phyloP scores from a whole-genome alignment of 2,113 vertebrate genomes.

The Willisornis vidua region DNA sequence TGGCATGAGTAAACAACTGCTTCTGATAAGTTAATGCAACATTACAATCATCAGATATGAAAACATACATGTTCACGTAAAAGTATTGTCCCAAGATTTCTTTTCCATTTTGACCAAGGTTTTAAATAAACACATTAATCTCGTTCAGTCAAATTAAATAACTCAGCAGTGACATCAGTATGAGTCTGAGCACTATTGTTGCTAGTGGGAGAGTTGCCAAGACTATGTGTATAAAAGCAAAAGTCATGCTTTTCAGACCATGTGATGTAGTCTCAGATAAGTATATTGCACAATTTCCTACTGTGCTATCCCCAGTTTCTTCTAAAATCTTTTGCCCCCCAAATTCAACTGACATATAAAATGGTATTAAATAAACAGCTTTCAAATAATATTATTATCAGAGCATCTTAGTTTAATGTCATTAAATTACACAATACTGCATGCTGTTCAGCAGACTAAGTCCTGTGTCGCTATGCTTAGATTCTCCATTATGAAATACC shows the following conservation, averaged over 20 bases:
- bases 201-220: slow-evolving; percentile 59
- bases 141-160: slow-evolving; percentile 71
- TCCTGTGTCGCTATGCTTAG: background rate
- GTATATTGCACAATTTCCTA: slow-evolving; percentile 39
- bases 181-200: slow-evolving; percentile 63
- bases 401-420: slow-evolving; percentile 12
- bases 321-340: background rate
- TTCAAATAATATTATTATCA: slow-evolving; percentile 29
- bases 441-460: background rate
- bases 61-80: slow-evolving; percentile 48
- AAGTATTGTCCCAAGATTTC: slow-evolving; percentile 45
- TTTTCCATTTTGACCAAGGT: slow-evolving; percentile 62
- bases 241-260: background rate
- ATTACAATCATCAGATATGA: slow-evolving; percentile 50
- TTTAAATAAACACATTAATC: slow-evolving; percentile 75
- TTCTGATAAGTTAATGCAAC: slow-evolving; percentile 63
- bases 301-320: background rate
- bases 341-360: slow-evolving; percentile 9
- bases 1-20: slow-evolving; percentile 43
- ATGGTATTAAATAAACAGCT: slow-evolving; percentile 10
- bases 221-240: slow-evolving; percentile 55
- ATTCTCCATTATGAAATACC: slow-evolving; percentile 8
- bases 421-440: slow-evolving; percentile 24
- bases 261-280: slow-evolving; percentile 31
- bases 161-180: slow-evolving; percentile 71